Base-by-base conservation (phyloP, 2,888 invertebrate genomes). In the Nasonia oneida region DNA sequence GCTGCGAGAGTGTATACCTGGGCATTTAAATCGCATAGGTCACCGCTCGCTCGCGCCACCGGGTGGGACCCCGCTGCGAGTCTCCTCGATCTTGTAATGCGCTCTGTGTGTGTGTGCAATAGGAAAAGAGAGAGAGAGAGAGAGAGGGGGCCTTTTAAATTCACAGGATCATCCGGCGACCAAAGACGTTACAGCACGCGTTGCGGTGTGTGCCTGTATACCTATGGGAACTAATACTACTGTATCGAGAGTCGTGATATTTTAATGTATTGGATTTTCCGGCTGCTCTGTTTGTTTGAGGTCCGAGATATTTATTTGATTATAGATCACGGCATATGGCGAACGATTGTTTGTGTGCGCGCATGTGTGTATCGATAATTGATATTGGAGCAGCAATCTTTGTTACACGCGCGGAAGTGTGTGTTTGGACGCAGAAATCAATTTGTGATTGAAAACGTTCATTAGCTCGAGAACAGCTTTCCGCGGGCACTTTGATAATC, bases 1-100 rank as follows among this genome's bases (percentile, higher is more conserved):
- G 8, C n/a, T 37, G 53, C 15, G 29, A 29, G 14, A 0, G 29
- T 50, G 53, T 75, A 90, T 92, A 92, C 92, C 92, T 91, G 92
- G 89, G 91, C 92, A 92, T 93, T 93, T 93, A 93, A 93, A 93
- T 90, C 91, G 82, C 64, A 61, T 80, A 74, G 84, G 87, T 85
- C 85, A 84, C 86, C 82, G 85, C 33, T 18, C 81, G 75, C 80
- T 18, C 81, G 75, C 80, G 61, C 39, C 90, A 90, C 47, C 90
- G 88, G 91, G 90, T 12, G 92, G 92, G 91, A 90, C 90, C 90
- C 87, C 57, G 73, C 73, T 73, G 42, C 47, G 42, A 3, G 29
- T 33, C 29, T 70, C 61, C 67, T 84, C 53, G 42, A 64, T 53
- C 90, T 91, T 91, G 83, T 37, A n/a, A 37, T n/a, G 67, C 15